A percentile compares a stretch with the other conserved stretches of the same genome.
phyloP scores from a whole-genome alignment of 2,797 vertebrate species.

The Coccyzus lansbergi region DNA sequence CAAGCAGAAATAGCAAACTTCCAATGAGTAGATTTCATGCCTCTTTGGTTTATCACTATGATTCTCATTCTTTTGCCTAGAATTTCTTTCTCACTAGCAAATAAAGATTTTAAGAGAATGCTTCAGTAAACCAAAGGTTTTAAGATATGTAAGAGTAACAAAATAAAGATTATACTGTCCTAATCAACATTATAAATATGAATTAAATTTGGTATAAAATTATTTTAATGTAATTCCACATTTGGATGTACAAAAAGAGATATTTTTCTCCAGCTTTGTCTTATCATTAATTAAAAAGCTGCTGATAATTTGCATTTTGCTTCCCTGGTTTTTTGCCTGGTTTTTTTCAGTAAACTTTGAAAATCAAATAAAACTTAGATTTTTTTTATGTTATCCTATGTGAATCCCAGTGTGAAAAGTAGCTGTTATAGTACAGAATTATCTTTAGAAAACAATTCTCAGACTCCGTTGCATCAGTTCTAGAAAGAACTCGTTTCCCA shows the following conservation, averaged over 20 bases:
- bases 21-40: background rate
- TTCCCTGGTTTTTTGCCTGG: background rate
- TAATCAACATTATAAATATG: background rate
- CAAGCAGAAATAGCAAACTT: slow-evolving; percentile 30
- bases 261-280: background rate
- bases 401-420: background rate
- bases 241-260: background rate
- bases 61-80: background rate
- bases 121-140: background rate
- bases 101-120: background rate
- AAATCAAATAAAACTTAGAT: background rate
- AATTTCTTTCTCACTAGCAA: background rate
- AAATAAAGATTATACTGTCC: background rate
- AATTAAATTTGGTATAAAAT: background rate
- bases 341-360: background rate
- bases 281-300: background rate
- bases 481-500: background rate
- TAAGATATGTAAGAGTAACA: background rate
- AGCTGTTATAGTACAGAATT: background rate
- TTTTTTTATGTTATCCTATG: background rate
- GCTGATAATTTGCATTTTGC: background rate
- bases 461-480: background rate
- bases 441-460: background rate
- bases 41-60: background rate
- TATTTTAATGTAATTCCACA: background rate